Base-by-base conservation (phyloP, 2,797 vertebrate genomes). In the Pseudomugil gertrudae region DNA sequence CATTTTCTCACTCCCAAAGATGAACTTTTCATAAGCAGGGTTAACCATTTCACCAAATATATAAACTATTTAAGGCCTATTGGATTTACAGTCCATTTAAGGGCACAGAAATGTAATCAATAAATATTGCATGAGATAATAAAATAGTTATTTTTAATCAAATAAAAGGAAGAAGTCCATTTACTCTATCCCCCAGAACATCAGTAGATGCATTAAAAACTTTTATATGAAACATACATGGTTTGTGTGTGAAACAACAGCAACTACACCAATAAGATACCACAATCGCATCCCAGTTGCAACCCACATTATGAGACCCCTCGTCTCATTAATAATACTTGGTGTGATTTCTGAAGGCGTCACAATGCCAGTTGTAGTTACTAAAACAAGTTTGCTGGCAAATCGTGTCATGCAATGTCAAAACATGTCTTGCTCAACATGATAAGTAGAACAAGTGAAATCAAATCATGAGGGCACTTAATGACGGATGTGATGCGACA, bases 381-480 rank as follows among this genome's bases (percentile, higher is more conserved):
- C 80, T 67, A 64, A 76, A 82, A 66, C 33, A 65, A 80, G 62
- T 61, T 29, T 27, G 48, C 13, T 27, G 48, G 61, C 3, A 67
- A 62, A 70, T 65, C 38, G 66, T 50, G 53, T 65, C 81, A 60
- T 17, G 63, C 59, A 3, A 21, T 63, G 69, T 78, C 79, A 80
- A 76, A 83, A 79, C 73, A 79, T 47, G 27, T 57, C 64, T 74
- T 24, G 43, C 19, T 50, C 26, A 82, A 80, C 57, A 71, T 1
- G 69, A 43, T 59, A 36, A 43, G 74, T 55, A 53, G 13, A 30
- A 27, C n/a, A 51, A 73, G 63, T 74, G 64, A 43, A 53, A 66
- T 62, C 61, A 69, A 79, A 79, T 14, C 30, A 13, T 17, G 56
- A 57, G 53, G 66, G 63, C 13, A 21, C 5, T 47, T 36, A 63